These are phyloP conservation scores for Aotus griseimembra DNA, from an alignment of 2,797 vertebrate species.

Conservation along the genomic window DNA sequence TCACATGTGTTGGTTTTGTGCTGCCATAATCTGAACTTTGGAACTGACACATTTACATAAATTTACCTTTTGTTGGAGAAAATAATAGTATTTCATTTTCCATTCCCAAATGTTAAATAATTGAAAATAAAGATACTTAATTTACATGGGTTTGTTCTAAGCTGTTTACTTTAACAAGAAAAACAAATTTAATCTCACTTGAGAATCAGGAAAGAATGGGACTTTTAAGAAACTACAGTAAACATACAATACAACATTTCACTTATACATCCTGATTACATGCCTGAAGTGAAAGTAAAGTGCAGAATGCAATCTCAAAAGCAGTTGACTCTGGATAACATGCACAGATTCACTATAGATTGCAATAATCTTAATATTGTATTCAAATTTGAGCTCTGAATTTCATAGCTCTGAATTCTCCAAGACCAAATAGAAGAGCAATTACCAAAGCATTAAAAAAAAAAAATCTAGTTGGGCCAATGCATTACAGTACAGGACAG, in stretches of 20 bases:
- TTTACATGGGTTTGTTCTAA: not conserved
- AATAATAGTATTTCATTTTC: not conserved
- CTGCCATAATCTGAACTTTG: not conserved
- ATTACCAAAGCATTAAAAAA: conserved; percentile 37
- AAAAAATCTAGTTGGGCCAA: not conserved
- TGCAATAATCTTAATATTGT: not conserved
- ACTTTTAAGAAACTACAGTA: not conserved
- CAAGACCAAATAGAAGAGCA: conserved; percentile 33
- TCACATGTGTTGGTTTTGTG: not conserved
- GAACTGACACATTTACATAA: not conserved
- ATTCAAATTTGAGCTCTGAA: conserved; percentile 23
- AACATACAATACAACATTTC: not conserved
- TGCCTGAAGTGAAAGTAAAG: not conserved
- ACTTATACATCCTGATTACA: not conserved
- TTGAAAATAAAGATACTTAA: conserved; percentile 5
- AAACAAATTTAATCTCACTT: not conserved
- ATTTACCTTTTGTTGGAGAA: not conserved
- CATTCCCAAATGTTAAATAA: not conserved
- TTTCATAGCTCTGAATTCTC: conserved; percentile 16
- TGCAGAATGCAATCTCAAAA: not conserved
- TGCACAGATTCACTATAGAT: not conserved
- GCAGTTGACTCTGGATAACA: not conserved
- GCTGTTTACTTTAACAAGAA: conserved; percentile 2
- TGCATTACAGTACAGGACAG: not conserved
- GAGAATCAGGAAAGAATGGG: not conserved